Evolutionary conservation across 2,888 invertebrate species (phyloP), one percentile per base, ranked within the genome.

Genomic region (Agrochola macilenta): DNA sequence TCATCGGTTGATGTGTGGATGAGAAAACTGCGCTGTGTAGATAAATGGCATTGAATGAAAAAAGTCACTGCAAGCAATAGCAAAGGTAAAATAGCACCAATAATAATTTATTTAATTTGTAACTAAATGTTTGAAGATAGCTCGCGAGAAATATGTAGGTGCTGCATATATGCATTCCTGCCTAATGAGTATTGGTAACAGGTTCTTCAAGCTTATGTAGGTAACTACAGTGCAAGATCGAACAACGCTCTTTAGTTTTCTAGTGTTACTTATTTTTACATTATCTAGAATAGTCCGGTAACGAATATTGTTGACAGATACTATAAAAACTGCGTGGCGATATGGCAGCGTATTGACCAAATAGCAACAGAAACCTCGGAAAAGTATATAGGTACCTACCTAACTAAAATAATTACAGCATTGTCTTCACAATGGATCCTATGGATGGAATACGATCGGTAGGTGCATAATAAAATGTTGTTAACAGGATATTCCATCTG

Each of bases 251-350:
- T 64, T 30, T 26, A 52, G 12, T 65, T 35, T 26, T 64, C 14
- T n/a, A 81, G 3, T 68, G 35, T 30, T 49, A 23, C 20, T 57
- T 63, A 30, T 23, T 26, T 20, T 35, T 58, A 23, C 20, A 52
- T 26, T 78, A 39, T 46, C 30, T 83, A 69, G 58, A 43, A 60
- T 83, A 52, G 84, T 60, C 57, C 58, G 43, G 23, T 84, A 74
- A 84, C 23, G 9, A 76, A 11, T 68, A 72, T 84, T 84, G 83
- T 84, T 76, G 60, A 76, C 86, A 86, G 86, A 57, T 71, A 26
- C 14, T 30, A 30, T 5, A 35, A 9, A 58, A 74, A 46, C 20
- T 58, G 39, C 30, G 12, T 49, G 26, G 65, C 35, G 58, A 20
- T n/a, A 20, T 30, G 14, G 26, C 46, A 58, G 63, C 17, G 49